Evolutionary conservation across 2,797 vertebrate genomes (phyloP).

Genomic region (Sphenodon punctatus): DNA sequence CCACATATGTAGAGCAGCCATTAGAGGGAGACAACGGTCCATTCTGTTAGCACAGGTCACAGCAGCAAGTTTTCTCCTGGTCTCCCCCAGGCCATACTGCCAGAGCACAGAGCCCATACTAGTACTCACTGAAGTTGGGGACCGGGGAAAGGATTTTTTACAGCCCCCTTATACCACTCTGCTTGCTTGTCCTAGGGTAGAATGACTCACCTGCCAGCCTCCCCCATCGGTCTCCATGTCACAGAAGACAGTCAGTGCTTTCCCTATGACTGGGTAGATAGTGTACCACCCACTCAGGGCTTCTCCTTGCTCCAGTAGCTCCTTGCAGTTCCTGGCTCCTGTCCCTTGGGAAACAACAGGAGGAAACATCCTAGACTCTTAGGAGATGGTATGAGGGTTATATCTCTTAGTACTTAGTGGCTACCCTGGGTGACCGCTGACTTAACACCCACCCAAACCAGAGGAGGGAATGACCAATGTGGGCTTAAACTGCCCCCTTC

Average conservation of each 20-base stretch:
- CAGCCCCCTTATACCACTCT: too few relatives aligned
- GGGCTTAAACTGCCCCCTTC: neutral
- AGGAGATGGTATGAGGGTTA: too few relatives aligned
- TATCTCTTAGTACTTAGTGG: neutral
- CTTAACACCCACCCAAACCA: neutral
- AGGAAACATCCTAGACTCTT: neutral
- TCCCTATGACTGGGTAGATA: conserved; percentile 9
- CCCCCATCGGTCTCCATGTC: conserved; percentile 41
- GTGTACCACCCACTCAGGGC: conserved; percentile 43
- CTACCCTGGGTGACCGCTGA: neutral
- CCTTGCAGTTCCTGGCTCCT: conserved; percentile 30
- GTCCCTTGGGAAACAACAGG: neutral
- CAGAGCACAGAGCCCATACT: too few relatives aligned
- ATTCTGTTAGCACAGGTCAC: too few relatives aligned
- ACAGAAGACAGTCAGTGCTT: conserved; percentile 2
- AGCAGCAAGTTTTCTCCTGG: too few relatives aligned
- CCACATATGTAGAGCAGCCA: neutral
- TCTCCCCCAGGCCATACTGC: too few relatives aligned
- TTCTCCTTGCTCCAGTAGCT: neutral
- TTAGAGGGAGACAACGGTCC: neutral
- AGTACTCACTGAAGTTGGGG: too few relatives aligned
- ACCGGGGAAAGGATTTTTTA: too few relatives aligned
- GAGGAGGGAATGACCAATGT: neutral
- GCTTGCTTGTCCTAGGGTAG: too few relatives aligned
- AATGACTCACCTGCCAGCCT: conserved; percentile 29